Evolutionary conservation across 2,888 invertebrate species (phyloP).

Genomic region (Autographa pulchrina): DNA sequence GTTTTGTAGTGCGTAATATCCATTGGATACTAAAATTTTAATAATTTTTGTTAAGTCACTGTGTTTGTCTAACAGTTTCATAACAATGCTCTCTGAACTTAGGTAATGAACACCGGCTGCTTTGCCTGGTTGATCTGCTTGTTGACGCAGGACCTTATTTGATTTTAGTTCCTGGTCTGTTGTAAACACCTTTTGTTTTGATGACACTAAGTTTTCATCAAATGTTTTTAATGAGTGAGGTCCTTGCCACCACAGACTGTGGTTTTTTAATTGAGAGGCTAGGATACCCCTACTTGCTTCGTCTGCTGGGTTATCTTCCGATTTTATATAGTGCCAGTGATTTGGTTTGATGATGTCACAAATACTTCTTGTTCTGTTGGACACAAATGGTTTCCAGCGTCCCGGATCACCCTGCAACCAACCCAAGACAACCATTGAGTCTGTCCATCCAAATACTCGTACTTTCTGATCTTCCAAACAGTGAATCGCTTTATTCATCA

Average conservation of each 20-base stretch:
- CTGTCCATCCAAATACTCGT: neutral
- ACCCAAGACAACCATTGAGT: conserved; percentile 15
- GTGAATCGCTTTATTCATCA: too few relatives aligned
- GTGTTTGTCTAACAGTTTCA: too few relatives aligned
- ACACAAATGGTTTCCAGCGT: conserved; percentile 25
- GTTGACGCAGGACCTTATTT: too few relatives aligned
- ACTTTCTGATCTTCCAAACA: too few relatives aligned
- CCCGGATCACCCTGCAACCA: conserved; percentile 20
- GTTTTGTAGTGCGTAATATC: too few relatives aligned
- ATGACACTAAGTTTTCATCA: neutral
- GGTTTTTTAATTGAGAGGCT: neutral
- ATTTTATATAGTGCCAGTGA: conserved; percentile 6
- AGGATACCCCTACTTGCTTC: conserved; percentile 15
- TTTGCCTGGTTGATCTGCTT: too few relatives aligned
- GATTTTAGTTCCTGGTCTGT: too few relatives aligned
- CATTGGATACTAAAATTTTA: too few relatives aligned
- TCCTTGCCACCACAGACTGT: conserved; percentile 9
- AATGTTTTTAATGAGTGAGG: neutral
- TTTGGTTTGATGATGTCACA: neutral
- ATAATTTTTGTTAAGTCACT: too few relatives aligned
- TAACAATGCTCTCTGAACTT: too few relatives aligned
- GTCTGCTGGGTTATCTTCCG: conserved; percentile 13
- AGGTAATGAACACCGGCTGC: too few relatives aligned
- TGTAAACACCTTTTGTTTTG: too few relatives aligned
- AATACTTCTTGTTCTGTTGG: conserved; percentile 17